These are phyloP conservation scores for Masnerella sp. DNA, from an alignment of 2,888 invertebrate genomes.

Conservation along the genomic window DNA sequence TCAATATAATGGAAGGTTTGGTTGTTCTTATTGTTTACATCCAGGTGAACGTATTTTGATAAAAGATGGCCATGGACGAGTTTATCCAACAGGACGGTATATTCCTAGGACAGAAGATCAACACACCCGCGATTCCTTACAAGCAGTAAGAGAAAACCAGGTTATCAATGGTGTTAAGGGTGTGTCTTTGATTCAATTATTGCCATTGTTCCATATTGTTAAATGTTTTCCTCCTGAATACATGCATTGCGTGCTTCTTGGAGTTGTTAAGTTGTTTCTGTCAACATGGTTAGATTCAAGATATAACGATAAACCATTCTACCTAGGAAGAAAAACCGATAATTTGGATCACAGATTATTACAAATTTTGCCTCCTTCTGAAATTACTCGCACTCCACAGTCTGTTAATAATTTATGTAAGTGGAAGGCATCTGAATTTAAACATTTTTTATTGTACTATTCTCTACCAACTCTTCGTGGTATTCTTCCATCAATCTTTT, in stretches of 20 bases:
- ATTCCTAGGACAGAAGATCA: conserved; percentile 9
- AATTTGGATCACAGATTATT: conserved; percentile 23
- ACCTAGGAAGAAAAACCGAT: not conserved
- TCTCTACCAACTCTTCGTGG: conserved; percentile 46
- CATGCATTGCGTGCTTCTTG: conserved; percentile 49
- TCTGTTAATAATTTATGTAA: conserved; percentile 12
- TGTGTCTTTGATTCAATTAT: conserved; percentile 1
- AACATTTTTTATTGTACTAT: conserved; percentile 52
- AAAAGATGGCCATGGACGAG: conserved; percentile 10
- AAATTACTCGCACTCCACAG: conserved; percentile 38
- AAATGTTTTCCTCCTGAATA: conserved; percentile 52
- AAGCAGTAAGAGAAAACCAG: not conserved
- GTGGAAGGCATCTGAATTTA: conserved; percentile 54
- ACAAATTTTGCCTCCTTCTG: conserved; percentile 22
- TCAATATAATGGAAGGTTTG: conserved; percentile 48
- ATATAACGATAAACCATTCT: not conserved
- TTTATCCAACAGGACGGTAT: not conserved
- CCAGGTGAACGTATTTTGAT: conserved; percentile 4
- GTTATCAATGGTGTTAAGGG: conserved; percentile 49
- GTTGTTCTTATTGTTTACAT: conserved; percentile 43
- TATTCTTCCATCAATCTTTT: conserved; percentile 28
- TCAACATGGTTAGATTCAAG: conserved; percentile 17
- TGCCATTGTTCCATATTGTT: conserved; percentile 43
- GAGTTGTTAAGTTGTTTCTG: conserved; percentile 43
- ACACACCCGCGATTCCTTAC: conserved; percentile 1